phyloP scores from a whole-genome alignment of 2,888 invertebrate genomes.

The Tenthredo distinguenda region DNA sequence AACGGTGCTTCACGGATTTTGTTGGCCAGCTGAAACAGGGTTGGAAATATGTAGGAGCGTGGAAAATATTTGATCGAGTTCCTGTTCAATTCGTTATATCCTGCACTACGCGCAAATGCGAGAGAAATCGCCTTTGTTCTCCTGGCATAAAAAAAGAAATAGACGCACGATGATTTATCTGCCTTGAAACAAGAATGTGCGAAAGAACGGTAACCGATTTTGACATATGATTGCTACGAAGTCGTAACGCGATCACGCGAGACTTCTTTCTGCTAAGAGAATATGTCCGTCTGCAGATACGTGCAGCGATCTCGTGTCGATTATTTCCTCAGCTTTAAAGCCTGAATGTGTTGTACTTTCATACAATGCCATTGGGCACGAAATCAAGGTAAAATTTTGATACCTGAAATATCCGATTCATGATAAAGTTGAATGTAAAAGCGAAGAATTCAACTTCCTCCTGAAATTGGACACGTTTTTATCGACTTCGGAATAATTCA shows the following conservation, averaged over 20 bases:
- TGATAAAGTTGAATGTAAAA: not conserved
- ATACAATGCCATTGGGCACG: not conserved
- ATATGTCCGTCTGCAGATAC: not conserved
- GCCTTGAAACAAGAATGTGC: not conserved
- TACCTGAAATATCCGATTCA: not conserved
- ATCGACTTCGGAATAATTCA: not conserved
- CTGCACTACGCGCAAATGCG: not conserved
- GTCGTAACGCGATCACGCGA: conserved; percentile 6
- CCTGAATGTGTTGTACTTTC: not conserved
- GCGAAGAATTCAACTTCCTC: not conserved
- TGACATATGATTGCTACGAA: not conserved
- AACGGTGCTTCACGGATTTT: conserved; percentile 28
- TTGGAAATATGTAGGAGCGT: not conserved
- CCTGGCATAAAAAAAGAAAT: no score
- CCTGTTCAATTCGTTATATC: not conserved
- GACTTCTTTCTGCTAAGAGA: not conserved
- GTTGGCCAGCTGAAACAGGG: not conserved
- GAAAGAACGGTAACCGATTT: not conserved
- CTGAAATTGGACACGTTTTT: not conserved
- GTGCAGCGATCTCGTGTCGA: not conserved
- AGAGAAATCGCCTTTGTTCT: not conserved
- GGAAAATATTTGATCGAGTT: conserved; percentile 20
- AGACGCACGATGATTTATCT: not conserved
- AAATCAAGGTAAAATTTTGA: not conserved
- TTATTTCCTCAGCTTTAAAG: not conserved